Percentiles rank a stretch among this genome's conserved stretches.
These are phyloP conservation scores for Hyposoter didymator DNA, from an alignment of 2,888 invertebrate species.

Conservation along the genomic window DNA sequence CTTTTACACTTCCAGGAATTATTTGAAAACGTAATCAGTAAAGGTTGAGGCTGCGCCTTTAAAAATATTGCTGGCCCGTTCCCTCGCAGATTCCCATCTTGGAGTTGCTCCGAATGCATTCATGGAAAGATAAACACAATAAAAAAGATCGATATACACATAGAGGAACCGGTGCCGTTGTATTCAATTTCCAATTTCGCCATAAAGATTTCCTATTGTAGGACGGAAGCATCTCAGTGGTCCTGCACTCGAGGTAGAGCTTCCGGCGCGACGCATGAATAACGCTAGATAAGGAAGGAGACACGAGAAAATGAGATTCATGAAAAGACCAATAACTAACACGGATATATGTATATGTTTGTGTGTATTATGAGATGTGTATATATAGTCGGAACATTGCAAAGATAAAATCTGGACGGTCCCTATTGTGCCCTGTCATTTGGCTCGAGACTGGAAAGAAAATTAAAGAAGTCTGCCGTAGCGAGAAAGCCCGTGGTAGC, in stretches of 20 bases:
- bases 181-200: conserved; percentile 35
- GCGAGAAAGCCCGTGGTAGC: conserved; percentile 3
- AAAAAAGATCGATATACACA: neutral
- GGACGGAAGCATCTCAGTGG: neutral
- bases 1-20: neutral
- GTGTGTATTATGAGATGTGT: neutral
- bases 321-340: neutral
- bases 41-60: neutral
- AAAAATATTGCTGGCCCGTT: neutral
- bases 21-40: neutral
- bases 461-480: neutral
- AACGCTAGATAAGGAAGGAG: conserved; percentile 38
- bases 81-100: neutral
- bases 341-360: no score
- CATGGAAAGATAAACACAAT: conserved; percentile 1
- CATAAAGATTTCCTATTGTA: conserved; percentile 52
- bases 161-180: neutral
- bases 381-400: neutral
- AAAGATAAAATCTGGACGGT: conserved; percentile 30
- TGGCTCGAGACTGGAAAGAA: conserved; percentile 26
- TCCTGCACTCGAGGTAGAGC: conserved; percentile 3
- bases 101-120: neutral
- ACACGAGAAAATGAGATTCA: conserved; percentile 28
- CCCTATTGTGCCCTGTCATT: conserved; percentile 34
- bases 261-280: conserved; percentile 40